Evolutionary conservation across 30 jellyfish, hydroid and myxozoan genomes (phyloP).

Genomic region (Catostylus mosaicus): DNA sequence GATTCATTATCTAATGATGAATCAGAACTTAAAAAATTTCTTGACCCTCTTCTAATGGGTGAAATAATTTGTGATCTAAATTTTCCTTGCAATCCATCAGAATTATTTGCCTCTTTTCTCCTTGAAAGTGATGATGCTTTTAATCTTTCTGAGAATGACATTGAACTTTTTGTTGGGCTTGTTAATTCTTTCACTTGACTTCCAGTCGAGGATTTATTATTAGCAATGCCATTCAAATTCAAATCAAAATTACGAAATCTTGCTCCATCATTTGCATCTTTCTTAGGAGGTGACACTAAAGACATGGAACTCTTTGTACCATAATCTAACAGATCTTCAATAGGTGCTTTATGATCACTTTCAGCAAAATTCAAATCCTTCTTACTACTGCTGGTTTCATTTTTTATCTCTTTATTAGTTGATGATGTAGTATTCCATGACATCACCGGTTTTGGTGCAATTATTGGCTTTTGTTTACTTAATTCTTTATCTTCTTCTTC

Average conservation of each 20-base stretch:
- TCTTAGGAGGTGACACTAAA: too few species aligned
- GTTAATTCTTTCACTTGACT: background rate
- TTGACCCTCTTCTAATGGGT: slow-evolving; percentile 70
- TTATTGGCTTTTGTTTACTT: slow-evolving; percentile 28
- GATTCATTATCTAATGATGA: slow-evolving; percentile 1
- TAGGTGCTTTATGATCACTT: too few species aligned
- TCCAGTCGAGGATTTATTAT: background rate
- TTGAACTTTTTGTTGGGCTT: slow-evolving; percentile 31
- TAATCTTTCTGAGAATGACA: slow-evolving; percentile 62
- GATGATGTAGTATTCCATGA: background rate
- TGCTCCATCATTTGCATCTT: too few species aligned
- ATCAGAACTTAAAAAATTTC: slow-evolving; percentile 42
- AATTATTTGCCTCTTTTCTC: slow-evolving; percentile 29
- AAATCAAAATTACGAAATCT: too few species aligned
- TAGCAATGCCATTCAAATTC: background rate
- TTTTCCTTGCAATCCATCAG: slow-evolving; percentile 30
- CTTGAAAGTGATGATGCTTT: slow-evolving; percentile 60
- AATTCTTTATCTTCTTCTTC: background rate
- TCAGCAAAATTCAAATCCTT: too few species aligned
- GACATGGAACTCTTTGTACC: too few species aligned
- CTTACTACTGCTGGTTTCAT: too few species aligned
- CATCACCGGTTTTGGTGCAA: slow-evolving; percentile 50
- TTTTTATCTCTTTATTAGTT: background rate
- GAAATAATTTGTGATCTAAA: slow-evolving; percentile 60
- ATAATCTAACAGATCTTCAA: too few species aligned